phyloP scores from a whole-genome alignment of 2,888 invertebrate genomes.

The Sussaba pulchella region DNA sequence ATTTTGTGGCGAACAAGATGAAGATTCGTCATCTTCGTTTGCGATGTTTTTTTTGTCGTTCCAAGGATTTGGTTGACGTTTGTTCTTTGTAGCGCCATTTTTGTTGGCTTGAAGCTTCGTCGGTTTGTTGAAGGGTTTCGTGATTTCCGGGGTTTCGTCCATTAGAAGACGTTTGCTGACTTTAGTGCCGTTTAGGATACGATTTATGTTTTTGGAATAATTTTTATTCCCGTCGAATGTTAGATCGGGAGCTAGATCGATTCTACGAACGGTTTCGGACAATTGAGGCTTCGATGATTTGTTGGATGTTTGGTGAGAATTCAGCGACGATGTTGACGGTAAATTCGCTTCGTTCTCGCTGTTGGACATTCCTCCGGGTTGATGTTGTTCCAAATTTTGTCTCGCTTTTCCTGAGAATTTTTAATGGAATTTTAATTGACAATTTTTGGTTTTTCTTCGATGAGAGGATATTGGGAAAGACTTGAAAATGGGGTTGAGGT shows the following conservation, averaged over 20 bases:
- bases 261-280: conserved; percentile 70
- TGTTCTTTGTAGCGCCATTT: conserved; percentile 52
- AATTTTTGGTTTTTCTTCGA: not conserved
- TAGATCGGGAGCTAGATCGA: conserved; percentile 72
- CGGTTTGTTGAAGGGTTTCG: conserved; percentile 28
- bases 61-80: conserved; percentile 57
- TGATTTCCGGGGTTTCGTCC: conserved; percentile 59
- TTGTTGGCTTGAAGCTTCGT: conserved; percentile 40
- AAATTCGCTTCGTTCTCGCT: conserved; percentile 58
- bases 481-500: no score
- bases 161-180: conserved; percentile 76
- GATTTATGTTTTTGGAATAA: conserved; percentile 76
- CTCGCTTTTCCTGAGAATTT: conserved; percentile 76
- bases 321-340: not conserved
- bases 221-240: conserved; percentile 80
- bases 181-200: conserved; percentile 78
- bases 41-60: conserved; percentile 57
- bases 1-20: conserved; percentile 54
- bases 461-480: no score
- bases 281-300: conserved; percentile 69
- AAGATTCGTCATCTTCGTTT: conserved; percentile 52
- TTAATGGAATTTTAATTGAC: not conserved
- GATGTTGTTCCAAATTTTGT: conserved; percentile 64
- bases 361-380: conserved; percentile 43
- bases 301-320: conserved; percentile 43